These are phyloP conservation scores for Eubasilissa splendida DNA, from an alignment of 2,888 invertebrate genomes.

Conservation along the genomic window DNA sequence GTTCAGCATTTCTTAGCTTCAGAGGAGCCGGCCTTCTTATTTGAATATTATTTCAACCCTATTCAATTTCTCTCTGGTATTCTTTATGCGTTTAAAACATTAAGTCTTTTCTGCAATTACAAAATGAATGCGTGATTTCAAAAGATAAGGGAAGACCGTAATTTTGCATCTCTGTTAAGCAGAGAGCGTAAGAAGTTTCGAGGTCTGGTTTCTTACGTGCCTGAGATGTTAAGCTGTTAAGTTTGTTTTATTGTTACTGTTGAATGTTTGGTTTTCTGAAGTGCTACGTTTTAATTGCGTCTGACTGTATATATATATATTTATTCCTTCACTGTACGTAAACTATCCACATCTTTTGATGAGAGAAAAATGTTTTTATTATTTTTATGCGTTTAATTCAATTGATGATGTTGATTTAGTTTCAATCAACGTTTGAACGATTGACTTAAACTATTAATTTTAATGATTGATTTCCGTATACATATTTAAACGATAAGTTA, in stretches of 20 bases:
- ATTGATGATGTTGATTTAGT: no score
- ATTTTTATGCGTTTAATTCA: no score
- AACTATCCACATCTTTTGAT: no score
- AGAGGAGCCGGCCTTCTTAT: slow-evolving; percentile 20
- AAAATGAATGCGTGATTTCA: slow-evolving; percentile 47
- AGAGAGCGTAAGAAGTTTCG: slow-evolving; percentile 44
- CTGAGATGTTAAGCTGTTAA: slow-evolving; percentile 54
- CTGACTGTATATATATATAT: not conserved
- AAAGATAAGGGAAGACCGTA: slow-evolving; percentile 39
- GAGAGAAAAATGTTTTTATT: no score
- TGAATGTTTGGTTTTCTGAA: slow-evolving; percentile 52
- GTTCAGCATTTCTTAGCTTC: slow-evolving; percentile 52
- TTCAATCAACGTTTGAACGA: no score
- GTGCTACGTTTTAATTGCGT: slow-evolving; percentile 36
- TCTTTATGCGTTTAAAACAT: slow-evolving; percentile 43
- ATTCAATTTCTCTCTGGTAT: slow-evolving; percentile 46
- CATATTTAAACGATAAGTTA: no score
- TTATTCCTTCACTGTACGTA: no score
- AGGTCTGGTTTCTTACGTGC: slow-evolving; percentile 53
- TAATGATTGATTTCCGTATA: no score
- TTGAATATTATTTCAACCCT: slow-evolving; percentile 41
- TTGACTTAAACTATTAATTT: no score
- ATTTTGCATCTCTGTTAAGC: slow-evolving; percentile 44
- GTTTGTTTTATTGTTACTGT: slow-evolving; percentile 55
- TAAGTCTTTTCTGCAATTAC: slow-evolving; percentile 50